Percentiles rank a stretch among this genome's conserved stretches.
phyloP scores from a whole-genome alignment of 2,113 vertebrate species.

The Mormyrus iriodes region DNA sequence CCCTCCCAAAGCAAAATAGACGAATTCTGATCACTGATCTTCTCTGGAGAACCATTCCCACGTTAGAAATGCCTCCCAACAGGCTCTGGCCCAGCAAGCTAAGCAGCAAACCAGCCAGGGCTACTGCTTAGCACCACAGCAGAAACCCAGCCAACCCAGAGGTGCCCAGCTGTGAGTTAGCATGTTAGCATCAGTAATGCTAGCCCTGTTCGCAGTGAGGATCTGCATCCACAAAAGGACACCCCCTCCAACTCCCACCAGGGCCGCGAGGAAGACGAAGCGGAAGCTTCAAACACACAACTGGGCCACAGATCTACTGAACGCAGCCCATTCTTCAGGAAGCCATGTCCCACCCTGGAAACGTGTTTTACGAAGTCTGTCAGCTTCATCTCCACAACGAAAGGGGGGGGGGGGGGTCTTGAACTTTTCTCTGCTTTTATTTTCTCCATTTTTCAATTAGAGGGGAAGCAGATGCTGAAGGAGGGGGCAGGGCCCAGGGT shows the following conservation, averaged over 20 bases:
- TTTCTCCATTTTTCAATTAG: constrained; percentile 41
- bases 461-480: constrained; percentile 46
- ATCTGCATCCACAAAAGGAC: neutral
- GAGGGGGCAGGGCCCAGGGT: constrained; percentile 40
- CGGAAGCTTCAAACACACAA: neutral
- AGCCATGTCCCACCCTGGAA: neutral
- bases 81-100: neutral
- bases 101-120: neutral
- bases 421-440: constrained; percentile 28
- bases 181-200: neutral
- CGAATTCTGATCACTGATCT: neutral
- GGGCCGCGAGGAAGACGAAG: neutral
- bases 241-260: neutral
- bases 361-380: neutral
- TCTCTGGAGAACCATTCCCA: too few relatives aligned
- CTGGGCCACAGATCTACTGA: neutral
- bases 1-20: neutral
- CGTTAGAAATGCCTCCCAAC: neutral
- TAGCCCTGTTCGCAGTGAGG: neutral
- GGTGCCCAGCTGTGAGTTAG: neutral
- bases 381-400: neutral
- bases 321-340: neutral
- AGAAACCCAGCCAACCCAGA: neutral
- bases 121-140: neutral
- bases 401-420: constrained; percentile 30